These are phyloP conservation scores for Parthenolecanium corni DNA, from an alignment of 2,888 invertebrate genomes.

Conservation along the genomic window DNA sequence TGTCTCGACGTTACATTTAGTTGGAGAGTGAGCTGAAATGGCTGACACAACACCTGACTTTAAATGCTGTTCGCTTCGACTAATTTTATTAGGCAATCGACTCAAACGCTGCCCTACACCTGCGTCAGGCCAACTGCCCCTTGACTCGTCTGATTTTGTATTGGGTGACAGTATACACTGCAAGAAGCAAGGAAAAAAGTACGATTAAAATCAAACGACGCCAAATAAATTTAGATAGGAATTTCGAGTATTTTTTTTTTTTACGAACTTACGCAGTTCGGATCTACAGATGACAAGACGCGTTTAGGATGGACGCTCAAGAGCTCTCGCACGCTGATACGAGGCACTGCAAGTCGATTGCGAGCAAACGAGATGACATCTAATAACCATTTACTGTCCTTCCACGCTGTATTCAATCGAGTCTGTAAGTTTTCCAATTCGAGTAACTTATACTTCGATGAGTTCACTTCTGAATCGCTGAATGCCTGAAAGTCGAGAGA, in stretches of 20 bases:
- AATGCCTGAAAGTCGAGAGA: conserved; percentile 52
- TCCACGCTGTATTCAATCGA: conserved; percentile 82
- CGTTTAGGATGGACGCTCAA: conserved; percentile 36
- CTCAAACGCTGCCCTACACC: conserved; percentile 40
- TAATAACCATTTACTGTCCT: conserved; percentile 88
- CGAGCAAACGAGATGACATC: conserved; percentile 89
- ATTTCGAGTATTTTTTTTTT: not conserved
- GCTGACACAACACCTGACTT: conserved; percentile 8
- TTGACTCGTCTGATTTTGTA: conserved; percentile 59
- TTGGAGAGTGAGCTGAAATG: too few relatives aligned
- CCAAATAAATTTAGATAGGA: too few relatives aligned
- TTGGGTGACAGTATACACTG: conserved; percentile 46
- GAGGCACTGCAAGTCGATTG: conserved; percentile 49
- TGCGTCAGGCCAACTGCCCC: conserved; percentile 80
- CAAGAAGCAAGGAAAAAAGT: not conserved
- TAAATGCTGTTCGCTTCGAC: conserved; percentile 71
- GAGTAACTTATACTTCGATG: conserved; percentile 71
- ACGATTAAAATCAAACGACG: too few relatives aligned
- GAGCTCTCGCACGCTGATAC: conserved; percentile 38
- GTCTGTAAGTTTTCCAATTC: conserved; percentile 74
- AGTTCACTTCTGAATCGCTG: conserved; percentile 72
- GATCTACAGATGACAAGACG: conserved; percentile 31
- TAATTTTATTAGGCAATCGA: conserved; percentile 51
- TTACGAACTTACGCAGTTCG: conserved; percentile 36
- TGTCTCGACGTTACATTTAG: too few relatives aligned